These are phyloP conservation scores for Tipula helvola DNA, from an alignment of 2,888 invertebrate species.

Conservation along the genomic window DNA sequence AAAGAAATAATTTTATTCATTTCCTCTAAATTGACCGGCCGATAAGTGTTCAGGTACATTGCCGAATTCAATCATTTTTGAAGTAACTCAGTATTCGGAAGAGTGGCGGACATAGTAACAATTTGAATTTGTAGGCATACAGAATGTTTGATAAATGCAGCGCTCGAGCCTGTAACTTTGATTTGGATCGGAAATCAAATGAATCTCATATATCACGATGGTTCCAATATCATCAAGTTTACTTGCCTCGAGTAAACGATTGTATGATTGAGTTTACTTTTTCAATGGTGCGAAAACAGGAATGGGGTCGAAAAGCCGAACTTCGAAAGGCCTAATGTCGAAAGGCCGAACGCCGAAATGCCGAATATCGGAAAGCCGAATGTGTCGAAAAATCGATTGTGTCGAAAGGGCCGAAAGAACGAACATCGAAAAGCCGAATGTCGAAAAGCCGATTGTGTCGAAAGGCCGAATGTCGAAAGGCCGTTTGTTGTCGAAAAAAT, in stretches of 20 bases:
- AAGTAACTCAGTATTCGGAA: slow-evolving; percentile 74
- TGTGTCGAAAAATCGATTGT: no score
- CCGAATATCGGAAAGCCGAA: no score
- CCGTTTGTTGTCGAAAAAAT: no score
- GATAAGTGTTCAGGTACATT: slow-evolving; percentile 72
- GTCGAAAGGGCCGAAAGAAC: no score
- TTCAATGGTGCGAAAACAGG: slow-evolving; percentile 91
- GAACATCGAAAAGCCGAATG: no score
- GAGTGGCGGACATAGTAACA: slow-evolving; percentile 95
- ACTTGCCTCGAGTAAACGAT: slow-evolving; percentile 66
- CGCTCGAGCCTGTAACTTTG: slow-evolving; percentile 89
- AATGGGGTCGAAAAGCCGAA: no score
- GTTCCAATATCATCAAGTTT: slow-evolving; percentile 58
- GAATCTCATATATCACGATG: slow-evolving; percentile 91
- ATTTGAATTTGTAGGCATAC: slow-evolving; percentile 75
- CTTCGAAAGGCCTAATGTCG: no score
- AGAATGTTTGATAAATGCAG: slow-evolving; percentile 81
- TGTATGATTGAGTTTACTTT: slow-evolving; percentile 92
- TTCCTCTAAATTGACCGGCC: slow-evolving; percentile 81
- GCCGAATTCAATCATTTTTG: slow-evolving; percentile 84
- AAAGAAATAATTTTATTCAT: slow-evolving; percentile 57
- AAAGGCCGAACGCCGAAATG: no score
- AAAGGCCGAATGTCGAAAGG: no score
- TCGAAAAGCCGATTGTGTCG: no score
- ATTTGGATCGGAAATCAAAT: slow-evolving; percentile 80